Evolutionary conservation across 1,140 invertebrate species (phyloP), one percentile per base, ranked within the genome.

Genomic region (Zaprionus nigranus): DNA sequence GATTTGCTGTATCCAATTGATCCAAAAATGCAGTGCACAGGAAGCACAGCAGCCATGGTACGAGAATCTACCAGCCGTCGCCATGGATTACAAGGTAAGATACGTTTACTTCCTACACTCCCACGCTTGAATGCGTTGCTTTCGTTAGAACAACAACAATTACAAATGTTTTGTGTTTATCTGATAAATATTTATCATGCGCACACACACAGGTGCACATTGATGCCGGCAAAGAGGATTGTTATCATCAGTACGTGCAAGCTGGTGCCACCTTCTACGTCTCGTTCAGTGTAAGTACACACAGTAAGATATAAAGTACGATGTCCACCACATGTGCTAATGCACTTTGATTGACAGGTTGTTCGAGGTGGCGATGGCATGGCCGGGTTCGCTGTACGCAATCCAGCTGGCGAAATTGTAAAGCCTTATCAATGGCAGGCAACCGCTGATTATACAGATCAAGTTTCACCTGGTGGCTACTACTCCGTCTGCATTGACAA

Each of bases 401-500:
- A 98, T 93, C 97, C 97, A 1, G 95, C 95, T 60, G 97, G 97
- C 0, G 93, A 96, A 83, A 95, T 98, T 64, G 97, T 98, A 4
- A 95, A 97, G 90, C 97, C 97, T 0, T 98, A 98, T 91, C 96
- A 97, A 86, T 99, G 97, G 97, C 95, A 96, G 92, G 93, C 96
- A 2, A 96, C 95, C 75, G 95, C 97, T 1, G 97, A 98, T 92
- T 98, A 98, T 85, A 97, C 98, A 67, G 97, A 98, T 90, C 95
- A 96, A 80, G 94, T 95, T 0, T 95, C 95, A 4, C 93, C 94
- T 1, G 97, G 97, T 54, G 97, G 97, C 7, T 98, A 98, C 90
- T 99, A 98, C 90, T 96, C 96, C n/a, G 96, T 99, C 22, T 99
- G 98, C 93, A 96, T 99, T 63, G 98, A 99, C 92, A 99, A 99